phyloP scores from a whole-genome alignment of 2,113 vertebrate species.

The Orcinus orca region DNA sequence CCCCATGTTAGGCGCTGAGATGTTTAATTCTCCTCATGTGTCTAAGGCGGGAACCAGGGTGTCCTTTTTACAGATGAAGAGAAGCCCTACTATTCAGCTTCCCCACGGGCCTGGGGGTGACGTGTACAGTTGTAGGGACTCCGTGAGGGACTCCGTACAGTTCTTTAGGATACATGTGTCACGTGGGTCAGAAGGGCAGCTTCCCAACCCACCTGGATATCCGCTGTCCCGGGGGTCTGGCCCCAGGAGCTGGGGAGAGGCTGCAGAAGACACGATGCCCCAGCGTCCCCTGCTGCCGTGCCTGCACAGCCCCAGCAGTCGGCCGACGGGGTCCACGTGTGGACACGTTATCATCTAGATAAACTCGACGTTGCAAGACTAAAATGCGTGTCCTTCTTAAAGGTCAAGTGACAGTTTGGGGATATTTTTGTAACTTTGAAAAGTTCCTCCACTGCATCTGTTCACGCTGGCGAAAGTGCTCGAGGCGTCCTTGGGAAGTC shows the following conservation, averaged over 20 bases:
- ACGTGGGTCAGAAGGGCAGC: neutral
- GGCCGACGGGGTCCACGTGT: neutral
- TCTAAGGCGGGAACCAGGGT: neutral
- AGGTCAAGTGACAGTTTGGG: constrained; percentile 60
- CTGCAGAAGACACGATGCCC: neutral
- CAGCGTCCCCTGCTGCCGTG: neutral
- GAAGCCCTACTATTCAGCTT: neutral
- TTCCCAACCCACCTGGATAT: neutral
- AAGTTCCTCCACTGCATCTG: constrained; percentile 54
- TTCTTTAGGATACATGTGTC: neutral
- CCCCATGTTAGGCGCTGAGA: neutral
- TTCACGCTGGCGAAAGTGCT: neutral
- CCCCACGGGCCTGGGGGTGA: neutral
- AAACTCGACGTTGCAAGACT: constrained; percentile 32
- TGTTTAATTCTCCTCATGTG: neutral
- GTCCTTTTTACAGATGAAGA: neutral
- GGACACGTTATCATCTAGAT: neutral
- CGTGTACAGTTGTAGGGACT: neutral
- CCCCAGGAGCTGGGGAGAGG: neutral
- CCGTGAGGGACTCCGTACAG: too few species aligned
- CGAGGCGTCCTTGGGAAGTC: neutral
- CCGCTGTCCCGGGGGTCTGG: neutral
- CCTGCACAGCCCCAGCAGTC: accelerated
- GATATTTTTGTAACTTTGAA: constrained; percentile 52
- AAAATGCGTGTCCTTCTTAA: constrained; percentile 64